A percentile compares a stretch with the other conserved stretches of the same genome.
These are phyloP conservation scores for Bombyx huttoni DNA, from an alignment of 2,888 invertebrate species.

Conservation along the genomic window DNA sequence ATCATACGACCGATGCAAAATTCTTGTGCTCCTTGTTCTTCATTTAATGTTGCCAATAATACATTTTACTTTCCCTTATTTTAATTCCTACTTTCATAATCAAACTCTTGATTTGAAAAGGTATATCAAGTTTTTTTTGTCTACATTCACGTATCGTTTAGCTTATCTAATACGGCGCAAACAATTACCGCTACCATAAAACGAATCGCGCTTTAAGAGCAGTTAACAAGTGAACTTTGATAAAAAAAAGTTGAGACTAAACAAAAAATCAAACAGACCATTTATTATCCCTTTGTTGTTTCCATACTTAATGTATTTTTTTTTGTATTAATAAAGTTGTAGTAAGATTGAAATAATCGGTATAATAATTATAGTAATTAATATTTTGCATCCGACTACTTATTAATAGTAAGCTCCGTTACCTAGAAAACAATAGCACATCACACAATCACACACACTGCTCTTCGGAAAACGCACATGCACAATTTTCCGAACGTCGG, in stretches of 20 bases:
- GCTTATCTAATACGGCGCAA: constrained; percentile 54
- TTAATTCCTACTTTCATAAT: not conserved
- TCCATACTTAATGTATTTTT: not conserved
- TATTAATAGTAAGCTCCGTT: constrained; percentile 48
- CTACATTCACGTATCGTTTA: constrained; percentile 30
- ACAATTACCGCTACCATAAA: constrained; percentile 59
- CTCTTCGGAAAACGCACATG: constrained; percentile 71
- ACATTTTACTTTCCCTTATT: constrained; percentile 3
- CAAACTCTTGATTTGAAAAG: not conserved
- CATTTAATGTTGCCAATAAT: constrained; percentile 14
- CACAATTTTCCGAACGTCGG: constrained; percentile 72
- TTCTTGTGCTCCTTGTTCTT: constrained; percentile 23
- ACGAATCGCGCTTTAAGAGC: constrained; percentile 31
- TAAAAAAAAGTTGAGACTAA: constrained; percentile 6
- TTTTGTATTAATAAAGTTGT: not conserved
- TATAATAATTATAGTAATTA: constrained; percentile 3
- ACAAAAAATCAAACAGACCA: not conserved
- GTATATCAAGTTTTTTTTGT: constrained; percentile 2
- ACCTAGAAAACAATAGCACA: constrained; percentile 73
- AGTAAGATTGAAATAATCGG: not conserved
- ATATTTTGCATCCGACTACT: constrained; percentile 48
- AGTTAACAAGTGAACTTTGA: constrained; percentile 24
- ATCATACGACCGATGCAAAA: constrained; percentile 27
- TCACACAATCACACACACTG: constrained; percentile 70
- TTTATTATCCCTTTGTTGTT: not conserved